phyloP scores from a whole-genome alignment of 2,888 invertebrate genomes.

The Linnaemya vulpina region DNA sequence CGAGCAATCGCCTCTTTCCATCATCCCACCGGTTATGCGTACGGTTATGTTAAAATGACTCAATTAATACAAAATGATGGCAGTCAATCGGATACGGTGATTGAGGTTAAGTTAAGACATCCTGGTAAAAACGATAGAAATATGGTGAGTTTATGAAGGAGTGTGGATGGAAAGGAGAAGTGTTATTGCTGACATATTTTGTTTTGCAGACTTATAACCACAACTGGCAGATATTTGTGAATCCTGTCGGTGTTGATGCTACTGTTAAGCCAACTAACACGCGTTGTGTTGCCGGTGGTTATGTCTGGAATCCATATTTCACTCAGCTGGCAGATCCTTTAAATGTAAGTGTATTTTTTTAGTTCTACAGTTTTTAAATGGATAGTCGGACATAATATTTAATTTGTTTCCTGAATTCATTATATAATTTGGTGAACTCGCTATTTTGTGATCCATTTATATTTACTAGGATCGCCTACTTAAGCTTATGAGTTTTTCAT shows the following conservation, averaged over 20 bases:
- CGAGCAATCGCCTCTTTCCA: conserved; percentile 95
- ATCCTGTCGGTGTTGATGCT: conserved; percentile 95
- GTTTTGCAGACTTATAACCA: conserved; percentile 88
- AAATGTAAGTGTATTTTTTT: conserved; percentile 85
- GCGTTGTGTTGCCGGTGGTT: conserved; percentile 95
- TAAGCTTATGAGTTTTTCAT: too few species aligned
- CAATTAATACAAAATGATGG: conserved; percentile 94
- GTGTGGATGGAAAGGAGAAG: neutral
- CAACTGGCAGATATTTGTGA: conserved; percentile 95
- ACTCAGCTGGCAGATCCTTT: conserved; percentile 95
- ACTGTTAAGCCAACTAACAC: conserved; percentile 90
- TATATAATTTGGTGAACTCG: too few species aligned
- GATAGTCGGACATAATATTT: too few species aligned
- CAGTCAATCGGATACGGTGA: conserved; percentile 92
- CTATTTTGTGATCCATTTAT: too few species aligned
- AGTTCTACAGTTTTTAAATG: neutral
- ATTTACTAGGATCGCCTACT: too few species aligned
- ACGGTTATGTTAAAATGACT: conserved; percentile 93
- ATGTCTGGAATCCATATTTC: conserved; percentile 95
- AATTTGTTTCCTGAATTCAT: too few species aligned
- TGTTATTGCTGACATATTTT: neutral
- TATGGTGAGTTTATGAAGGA: conserved; percentile 84
- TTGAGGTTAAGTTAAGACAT: conserved; percentile 95
- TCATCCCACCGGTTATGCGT: conserved; percentile 91
- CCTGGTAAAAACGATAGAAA: conserved; percentile 93